A percentile compares a stretch with the other conserved stretches of the same genome.
Conservation (phyloP, 2,888 invertebrate species). For the Caradrina clavipalpis region DNA sequence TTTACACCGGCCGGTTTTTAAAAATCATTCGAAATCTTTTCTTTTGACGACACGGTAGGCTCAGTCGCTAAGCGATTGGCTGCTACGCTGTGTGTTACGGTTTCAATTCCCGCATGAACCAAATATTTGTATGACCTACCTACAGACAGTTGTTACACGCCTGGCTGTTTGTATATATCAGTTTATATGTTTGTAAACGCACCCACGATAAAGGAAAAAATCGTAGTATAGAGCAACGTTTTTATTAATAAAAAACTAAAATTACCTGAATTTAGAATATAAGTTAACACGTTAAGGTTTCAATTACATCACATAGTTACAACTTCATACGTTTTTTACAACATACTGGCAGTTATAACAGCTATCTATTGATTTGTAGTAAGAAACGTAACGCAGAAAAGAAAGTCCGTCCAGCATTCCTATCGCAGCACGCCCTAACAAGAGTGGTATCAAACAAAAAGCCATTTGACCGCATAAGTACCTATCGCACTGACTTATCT, state of each 20-base stretch:
- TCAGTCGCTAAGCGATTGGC: too few species aligned
- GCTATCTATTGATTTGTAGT: constrained; percentile 49
- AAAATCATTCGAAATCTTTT: neutral
- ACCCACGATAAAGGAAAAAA: too few species aligned
- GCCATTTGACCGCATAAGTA: constrained; percentile 60
- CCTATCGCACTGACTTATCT: constrained; percentile 50
- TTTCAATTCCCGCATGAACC: too few species aligned
- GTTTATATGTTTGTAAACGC: too few species aligned
- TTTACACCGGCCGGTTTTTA: neutral
- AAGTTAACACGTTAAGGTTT: constrained; percentile 8
- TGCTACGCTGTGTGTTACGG: too few species aligned
- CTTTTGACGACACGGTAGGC: neutral
- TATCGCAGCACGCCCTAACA: constrained; percentile 45
- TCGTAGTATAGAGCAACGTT: too few species aligned
- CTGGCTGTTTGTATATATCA: too few species aligned
- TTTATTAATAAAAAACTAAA: too few species aligned
- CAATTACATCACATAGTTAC: constrained; percentile 15
- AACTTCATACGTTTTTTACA: constrained; percentile 24
- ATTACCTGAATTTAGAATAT: neutral
- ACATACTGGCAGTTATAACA: constrained; percentile 17
- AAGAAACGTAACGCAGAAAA: constrained; percentile 48
- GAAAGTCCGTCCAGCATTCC: constrained; percentile 52
- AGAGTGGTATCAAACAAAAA: constrained; percentile 56
- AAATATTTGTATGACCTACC: too few species aligned
- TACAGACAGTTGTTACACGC: too few species aligned